Conservation (phyloP, 1,140 invertebrate species). For the Cephus cinctus region DNA sequence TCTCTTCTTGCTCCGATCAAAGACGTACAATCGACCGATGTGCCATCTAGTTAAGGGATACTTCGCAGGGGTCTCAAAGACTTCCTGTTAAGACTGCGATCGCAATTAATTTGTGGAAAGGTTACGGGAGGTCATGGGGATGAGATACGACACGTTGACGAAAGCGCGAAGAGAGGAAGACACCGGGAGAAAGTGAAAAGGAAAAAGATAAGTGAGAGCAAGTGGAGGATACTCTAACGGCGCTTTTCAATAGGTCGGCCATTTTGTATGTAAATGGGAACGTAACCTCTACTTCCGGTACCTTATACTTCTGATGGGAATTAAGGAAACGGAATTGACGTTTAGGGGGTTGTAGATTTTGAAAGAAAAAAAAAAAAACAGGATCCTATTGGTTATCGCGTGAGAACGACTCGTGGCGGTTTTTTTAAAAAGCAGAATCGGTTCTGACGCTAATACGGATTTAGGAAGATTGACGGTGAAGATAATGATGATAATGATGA, state of each 20-base stretch:
- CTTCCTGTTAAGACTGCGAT: slow-evolving; percentile 24
- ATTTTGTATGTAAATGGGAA: too few species aligned
- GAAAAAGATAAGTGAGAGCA: slow-evolving; percentile 3
- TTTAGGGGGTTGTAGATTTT: too few species aligned
- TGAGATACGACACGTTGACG: background rate
- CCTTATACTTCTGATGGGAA: too few species aligned
- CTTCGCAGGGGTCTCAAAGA: slow-evolving; percentile 16
- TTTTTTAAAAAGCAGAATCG: background rate
- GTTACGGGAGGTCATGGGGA: too few species aligned
- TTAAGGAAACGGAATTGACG: too few species aligned
- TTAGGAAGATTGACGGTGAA: background rate
- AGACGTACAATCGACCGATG: slow-evolving; percentile 42
- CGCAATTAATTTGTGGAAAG: background rate
- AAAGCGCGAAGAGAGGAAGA: slow-evolving; percentile 12
- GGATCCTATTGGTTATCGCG: too few species aligned
- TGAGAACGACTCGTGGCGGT: too few species aligned
- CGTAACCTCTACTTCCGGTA: too few species aligned
- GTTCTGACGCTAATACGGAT: background rate
- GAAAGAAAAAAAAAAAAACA: too few species aligned
- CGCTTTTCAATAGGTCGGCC: too few species aligned
- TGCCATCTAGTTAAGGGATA: slow-evolving; percentile 25
- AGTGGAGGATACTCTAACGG: too few species aligned
- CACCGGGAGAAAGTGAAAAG: background rate
- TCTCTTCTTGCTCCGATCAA: slow-evolving; percentile 34
- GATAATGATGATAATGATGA: background rate